Evolutionary conservation across 1,140 invertebrate species (phyloP), one percentile per base, ranked within the genome.

Genomic region (Danaus melanippus): DNA sequence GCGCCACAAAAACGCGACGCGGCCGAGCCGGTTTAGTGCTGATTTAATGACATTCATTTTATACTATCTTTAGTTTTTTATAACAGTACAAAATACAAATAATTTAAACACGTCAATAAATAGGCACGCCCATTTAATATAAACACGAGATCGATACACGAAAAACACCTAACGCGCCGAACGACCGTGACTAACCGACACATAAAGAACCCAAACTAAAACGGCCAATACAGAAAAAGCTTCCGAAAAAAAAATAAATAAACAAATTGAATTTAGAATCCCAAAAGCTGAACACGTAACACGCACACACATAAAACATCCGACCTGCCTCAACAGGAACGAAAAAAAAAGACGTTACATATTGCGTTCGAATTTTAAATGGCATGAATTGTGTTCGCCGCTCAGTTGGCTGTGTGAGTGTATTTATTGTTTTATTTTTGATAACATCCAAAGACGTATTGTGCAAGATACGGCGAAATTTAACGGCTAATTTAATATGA

Each of bases 311-410:
- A 64, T 58, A 69, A 48, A 53, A 60, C 57, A 64, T 61, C 67
- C 67, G 69, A 79, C 79, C 79, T 79, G 78, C 74, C 71, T 61
- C 76, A 79, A 81, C 60, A 53, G 21, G 53, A 67, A 66, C 67
- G 59, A 71, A 71, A 69, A 68, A 63, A 32, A 32, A 32, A 32
- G 21, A 54, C 61, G 71, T 73, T 68, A 69, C 70, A 69, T 70
- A 76, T 57, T 11, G 42, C 55, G 44, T 57, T 57, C 55, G 46
- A 51, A 51, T 57, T 57, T 57, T 57, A 45, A 57, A 56, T 55
- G 12, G 12, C 60, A 60, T 67, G 55, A 67, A 60, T 65, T 70
- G 56, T 62, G 59, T 32, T 32, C 21, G 21, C 21, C 21, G 21
- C 21, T 32, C 21, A 57, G 53, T 59, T 45, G 52, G 15, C 42